These are phyloP conservation scores for Caenorhabditis sp. DNA, from an alignment of 2,888 invertebrate species.

Conservation along the genomic window DNA sequence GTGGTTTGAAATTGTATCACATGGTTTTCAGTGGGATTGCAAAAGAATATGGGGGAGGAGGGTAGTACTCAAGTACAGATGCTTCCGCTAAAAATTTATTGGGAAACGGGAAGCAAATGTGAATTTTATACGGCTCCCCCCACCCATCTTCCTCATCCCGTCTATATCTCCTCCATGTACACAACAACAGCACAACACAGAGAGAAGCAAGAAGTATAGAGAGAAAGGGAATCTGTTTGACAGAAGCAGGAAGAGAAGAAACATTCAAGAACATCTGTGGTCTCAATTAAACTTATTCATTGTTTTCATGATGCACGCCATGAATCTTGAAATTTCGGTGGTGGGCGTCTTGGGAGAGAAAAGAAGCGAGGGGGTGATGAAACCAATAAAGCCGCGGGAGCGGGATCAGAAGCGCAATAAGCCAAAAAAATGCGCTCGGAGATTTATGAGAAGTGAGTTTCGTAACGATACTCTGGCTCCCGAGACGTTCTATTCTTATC, in stretches of 20 bases:
- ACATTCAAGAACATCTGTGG: slow-evolving; percentile 68
- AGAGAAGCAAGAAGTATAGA: slow-evolving; percentile 20
- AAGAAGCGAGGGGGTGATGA: slow-evolving; percentile 38
- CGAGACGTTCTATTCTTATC: neutral
- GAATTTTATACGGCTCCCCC: slow-evolving; percentile 60
- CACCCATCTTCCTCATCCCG: neutral
- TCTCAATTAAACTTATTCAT: slow-evolving; percentile 66
- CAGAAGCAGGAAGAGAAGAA: slow-evolving; percentile 32
- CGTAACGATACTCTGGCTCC: neutral
- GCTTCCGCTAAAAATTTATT: slow-evolving; percentile 65
- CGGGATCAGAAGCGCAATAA: slow-evolving; percentile 5
- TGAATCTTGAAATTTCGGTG: slow-evolving; percentile 47
- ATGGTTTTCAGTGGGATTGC: slow-evolving; percentile 28
- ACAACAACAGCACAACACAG: slow-evolving; percentile 31
- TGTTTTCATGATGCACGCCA: slow-evolving; percentile 56
- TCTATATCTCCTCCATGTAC: slow-evolving; percentile 49
- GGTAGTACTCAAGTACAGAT: slow-evolving; percentile 64
- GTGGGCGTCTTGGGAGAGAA: slow-evolving; percentile 1
- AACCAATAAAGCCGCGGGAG: slow-evolving; percentile 42
- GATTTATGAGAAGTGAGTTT: slow-evolving; percentile 35
- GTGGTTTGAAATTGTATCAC: slow-evolving; percentile 51
- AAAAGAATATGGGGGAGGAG: neutral
- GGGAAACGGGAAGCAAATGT: slow-evolving; percentile 65
- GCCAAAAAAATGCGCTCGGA: slow-evolving; percentile 14
- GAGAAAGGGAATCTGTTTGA: neutral